Conservation (phyloP, 1,140 invertebrate species). For the Coelopa frigida region DNA sequence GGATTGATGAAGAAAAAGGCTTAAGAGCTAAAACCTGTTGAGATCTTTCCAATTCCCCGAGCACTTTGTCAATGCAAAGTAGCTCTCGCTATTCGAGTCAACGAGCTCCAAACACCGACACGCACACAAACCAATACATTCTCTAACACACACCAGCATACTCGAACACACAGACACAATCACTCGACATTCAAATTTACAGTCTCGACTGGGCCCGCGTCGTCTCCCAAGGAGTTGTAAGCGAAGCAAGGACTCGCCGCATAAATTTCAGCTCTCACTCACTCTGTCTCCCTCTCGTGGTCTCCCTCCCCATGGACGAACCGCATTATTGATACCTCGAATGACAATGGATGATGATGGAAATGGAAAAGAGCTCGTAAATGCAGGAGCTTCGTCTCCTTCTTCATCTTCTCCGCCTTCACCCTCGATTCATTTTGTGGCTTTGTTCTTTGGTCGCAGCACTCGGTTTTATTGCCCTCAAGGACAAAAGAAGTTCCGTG, state of each 20-base stretch:
- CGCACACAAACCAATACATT: too few species aligned
- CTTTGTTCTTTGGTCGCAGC: not conserved
- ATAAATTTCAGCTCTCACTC: not conserved
- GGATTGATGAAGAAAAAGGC: slow-evolving; percentile 20
- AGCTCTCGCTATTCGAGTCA: slow-evolving; percentile 5
- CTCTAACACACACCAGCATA: too few species aligned
- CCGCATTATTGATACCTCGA: slow-evolving; percentile 36
- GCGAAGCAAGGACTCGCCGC: too few species aligned
- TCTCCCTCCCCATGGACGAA: not conserved
- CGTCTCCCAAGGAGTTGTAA: too few species aligned
- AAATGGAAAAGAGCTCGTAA: slow-evolving; percentile 23
- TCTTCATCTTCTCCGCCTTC: slow-evolving; percentile 4
- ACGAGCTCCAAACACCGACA: too few species aligned
- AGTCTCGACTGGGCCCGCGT: too few species aligned
- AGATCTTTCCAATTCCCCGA: slow-evolving; percentile 43
- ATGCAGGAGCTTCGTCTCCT: not conserved
- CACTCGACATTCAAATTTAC: too few species aligned
- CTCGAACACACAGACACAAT: too few species aligned
- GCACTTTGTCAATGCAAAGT: slow-evolving; percentile 38
- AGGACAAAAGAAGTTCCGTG: too few species aligned
- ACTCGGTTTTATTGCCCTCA: slow-evolving; percentile 11
- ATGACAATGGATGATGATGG: slow-evolving; percentile 28
- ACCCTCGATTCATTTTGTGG: not conserved
- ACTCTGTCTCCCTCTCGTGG: not conserved
- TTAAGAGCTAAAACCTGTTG: slow-evolving; percentile 46